Conservation (phyloP, 1,140 invertebrate genomes). For the Hylyphantes graminicola region DNA sequence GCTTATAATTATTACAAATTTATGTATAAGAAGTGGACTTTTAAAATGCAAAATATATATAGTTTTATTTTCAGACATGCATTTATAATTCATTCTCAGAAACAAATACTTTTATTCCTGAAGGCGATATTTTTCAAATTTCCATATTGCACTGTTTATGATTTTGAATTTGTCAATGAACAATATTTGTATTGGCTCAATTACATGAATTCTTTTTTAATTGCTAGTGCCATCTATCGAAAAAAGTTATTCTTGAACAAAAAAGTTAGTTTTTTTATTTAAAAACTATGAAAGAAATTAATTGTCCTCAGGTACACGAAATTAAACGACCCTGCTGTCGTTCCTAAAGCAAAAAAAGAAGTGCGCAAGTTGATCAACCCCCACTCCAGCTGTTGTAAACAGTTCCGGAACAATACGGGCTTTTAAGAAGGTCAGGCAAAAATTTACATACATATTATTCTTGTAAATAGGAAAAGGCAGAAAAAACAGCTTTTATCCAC, state of each 20-base stretch:
- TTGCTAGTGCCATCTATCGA: too few relatives aligned
- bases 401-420: slow-evolving; percentile 39
- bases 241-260: background rate
- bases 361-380: slow-evolving; percentile 20
- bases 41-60: too few relatives aligned
- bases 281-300: background rate
- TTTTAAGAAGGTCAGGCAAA: slow-evolving; percentile 50
- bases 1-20: too few relatives aligned
- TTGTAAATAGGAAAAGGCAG: slow-evolving; percentile 1
- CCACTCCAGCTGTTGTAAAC: slow-evolving; percentile 40
- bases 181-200: too few relatives aligned
- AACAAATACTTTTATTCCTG: too few relatives aligned
- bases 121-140: too few relatives aligned
- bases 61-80: too few relatives aligned
- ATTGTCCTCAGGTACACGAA: slow-evolving; percentile 34
- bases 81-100: too few relatives aligned
- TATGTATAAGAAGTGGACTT: too few relatives aligned
- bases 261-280: background rate
- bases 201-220: too few relatives aligned
- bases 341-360: background rate
- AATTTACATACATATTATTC: slow-evolving; percentile 59
- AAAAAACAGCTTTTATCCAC: slow-evolving; percentile 18
- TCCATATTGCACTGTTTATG: too few relatives aligned
- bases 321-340: background rate
- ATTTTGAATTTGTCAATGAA: too few relatives aligned